Base-by-base conservation (phyloP, 53 echinoderm and acorn worm species). In the Henricia sp. region DNA sequence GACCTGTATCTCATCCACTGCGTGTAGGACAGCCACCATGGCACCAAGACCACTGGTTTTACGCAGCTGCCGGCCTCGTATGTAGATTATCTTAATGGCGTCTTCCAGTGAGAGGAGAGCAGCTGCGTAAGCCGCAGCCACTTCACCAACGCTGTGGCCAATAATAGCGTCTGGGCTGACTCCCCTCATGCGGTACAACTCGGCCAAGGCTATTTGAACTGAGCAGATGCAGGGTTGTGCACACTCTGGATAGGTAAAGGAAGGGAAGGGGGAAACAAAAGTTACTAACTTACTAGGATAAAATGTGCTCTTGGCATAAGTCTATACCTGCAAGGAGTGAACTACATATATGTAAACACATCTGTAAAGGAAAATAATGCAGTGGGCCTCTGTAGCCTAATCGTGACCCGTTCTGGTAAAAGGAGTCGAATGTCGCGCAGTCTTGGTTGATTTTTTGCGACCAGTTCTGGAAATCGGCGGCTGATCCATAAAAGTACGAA, bases 121-220 rank as follows among this genome's bases (percentile, higher is more conserved):
- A 14, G 99, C 99, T n/a, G 92, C 90, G 39, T 97, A 92, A 9
- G 99, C 94, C 27, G 99, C 99, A 23, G 99, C 99, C 28, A 97
- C 94, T 67, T 97, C 99, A 0, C 99, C 99, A 3, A 99, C 92
- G 76, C 99, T 99, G 75, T 93, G 92, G 1, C 99, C 99, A 34
- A 99, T 75, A 50, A 99, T 90, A 34, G 95, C 99, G 55, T 99
- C 94, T 37, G 99, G 99, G 29, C 85, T 88, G 6, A 99, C 89
- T 10, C 99, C 99, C 34, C 99, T 75, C 67, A 90, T 77, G 13
- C 92, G 88, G 51, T 90, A 99, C n/a, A 95, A 90, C 40, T 99
- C 99, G 27, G 92, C 89, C 44, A 99, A 71, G 26, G 88, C 99
- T 19, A 99, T 99, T 57, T 95, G 94, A 17, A 95, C 91, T 19